A percentile compares a stretch with the other conserved stretches of the same genome.
phyloP scores from a whole-genome alignment of 2,113 vertebrate species.

The Charina bottae region DNA sequence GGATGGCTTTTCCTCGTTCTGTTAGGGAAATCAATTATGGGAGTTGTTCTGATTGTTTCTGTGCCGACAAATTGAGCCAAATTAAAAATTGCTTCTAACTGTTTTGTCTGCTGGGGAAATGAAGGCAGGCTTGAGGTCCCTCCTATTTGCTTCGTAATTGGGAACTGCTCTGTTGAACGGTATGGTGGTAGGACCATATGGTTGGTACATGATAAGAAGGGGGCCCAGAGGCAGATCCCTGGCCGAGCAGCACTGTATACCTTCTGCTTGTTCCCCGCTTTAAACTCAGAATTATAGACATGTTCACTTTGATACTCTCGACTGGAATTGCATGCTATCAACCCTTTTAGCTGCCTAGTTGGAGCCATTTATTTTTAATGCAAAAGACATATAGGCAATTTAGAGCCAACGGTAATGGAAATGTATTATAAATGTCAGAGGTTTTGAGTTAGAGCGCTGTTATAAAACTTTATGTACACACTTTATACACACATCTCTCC shows the following conservation, averaged over 20 bases:
- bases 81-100: constrained; percentile 41
- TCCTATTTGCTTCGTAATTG: not conserved
- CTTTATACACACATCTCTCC: constrained; percentile 34
- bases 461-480: constrained; percentile 65
- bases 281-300: constrained; percentile 39
- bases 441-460: constrained; percentile 52
- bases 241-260: not conserved
- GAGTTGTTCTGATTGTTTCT: constrained; percentile 25
- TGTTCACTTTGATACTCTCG: constrained; percentile 47
- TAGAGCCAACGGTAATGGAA: constrained; percentile 63
- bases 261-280: constrained; percentile 22
- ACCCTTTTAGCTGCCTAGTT: constrained; percentile 62
- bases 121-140: not conserved
- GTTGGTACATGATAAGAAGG: not conserved
- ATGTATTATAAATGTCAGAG: constrained; percentile 59
- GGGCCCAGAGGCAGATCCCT: not conserved
- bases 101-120: constrained; percentile 6
- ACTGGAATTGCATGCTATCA: constrained; percentile 56
- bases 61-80: constrained; percentile 32
- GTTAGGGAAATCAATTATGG: constrained; percentile 40
- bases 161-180: not conserved
- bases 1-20: constrained; percentile 15
- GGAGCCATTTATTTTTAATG: constrained; percentile 62
- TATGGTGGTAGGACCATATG: not conserved
- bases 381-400: constrained; percentile 64